Evolutionary conservation across 2,797 vertebrate genomes (phyloP).

Genomic region (Anisognathus igniventris): DNA sequence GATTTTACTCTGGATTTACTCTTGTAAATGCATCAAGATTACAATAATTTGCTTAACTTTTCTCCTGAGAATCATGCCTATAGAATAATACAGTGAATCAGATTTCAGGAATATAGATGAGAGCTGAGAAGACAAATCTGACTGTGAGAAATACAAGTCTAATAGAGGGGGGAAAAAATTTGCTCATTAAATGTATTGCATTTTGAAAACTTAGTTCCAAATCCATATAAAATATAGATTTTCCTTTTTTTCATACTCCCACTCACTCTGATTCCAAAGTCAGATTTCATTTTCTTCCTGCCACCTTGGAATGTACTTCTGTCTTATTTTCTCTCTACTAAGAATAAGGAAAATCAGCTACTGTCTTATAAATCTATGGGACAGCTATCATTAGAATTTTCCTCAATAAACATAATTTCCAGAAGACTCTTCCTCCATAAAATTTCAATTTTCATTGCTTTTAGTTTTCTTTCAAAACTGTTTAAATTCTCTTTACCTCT

Average conservation of each 20-base stretch:
- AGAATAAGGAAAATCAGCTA: background rate
- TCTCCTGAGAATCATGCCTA: background rate
- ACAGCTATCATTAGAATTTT: background rate
- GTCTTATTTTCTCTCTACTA: background rate
- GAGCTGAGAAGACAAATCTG: background rate
- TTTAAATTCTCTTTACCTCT: background rate
- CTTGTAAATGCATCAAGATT: background rate
- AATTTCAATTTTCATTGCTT: background rate
- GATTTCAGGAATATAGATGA: background rate
- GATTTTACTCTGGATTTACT: background rate
- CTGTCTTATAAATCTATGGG: background rate
- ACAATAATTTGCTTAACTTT: background rate
- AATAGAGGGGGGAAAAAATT: background rate
- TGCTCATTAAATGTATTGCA: background rate
- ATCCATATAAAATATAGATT: background rate
- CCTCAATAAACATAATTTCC: background rate
- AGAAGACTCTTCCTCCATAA: background rate
- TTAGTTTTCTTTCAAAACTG: background rate
- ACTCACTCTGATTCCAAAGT: background rate
- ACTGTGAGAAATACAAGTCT: background rate
- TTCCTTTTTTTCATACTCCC: background rate
- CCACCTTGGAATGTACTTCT: background rate
- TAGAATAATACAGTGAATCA: background rate
- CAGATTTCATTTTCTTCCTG: background rate
- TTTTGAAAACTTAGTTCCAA: background rate